A percentile compares a stretch with the other conserved stretches of the same genome.
Conservation (phyloP, 2,113 vertebrate genomes). For the Phalacrocorax brasilianus region DNA sequence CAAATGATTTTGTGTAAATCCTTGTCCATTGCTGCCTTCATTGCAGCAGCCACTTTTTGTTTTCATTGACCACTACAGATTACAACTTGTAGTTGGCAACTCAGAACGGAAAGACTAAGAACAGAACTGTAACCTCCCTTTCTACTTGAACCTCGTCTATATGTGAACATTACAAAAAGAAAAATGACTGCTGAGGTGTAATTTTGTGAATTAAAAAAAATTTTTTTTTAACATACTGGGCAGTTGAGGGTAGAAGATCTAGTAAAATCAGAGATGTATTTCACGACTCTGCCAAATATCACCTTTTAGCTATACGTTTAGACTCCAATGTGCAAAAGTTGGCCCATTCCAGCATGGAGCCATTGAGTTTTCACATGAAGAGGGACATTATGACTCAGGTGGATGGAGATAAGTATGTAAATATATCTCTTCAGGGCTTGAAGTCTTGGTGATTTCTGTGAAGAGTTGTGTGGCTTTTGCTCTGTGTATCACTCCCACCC, state of each 20-base stretch:
- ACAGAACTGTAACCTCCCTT: not conserved
- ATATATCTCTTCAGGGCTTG: not conserved
- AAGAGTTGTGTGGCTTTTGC: not conserved
- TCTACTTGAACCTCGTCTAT: not conserved
- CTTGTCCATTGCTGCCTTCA: not conserved
- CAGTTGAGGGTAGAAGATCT: not conserved
- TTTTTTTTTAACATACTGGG: not conserved
- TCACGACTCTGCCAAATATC: not conserved
- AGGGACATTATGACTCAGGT: not conserved
- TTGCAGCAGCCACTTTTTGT: not conserved
- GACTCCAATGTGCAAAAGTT: not conserved
- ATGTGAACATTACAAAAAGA: not conserved
- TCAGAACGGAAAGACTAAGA: not conserved
- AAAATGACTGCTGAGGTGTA: not conserved
- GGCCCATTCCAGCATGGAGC: not conserved
- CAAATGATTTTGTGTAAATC: not conserved
- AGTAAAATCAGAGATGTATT: not conserved
- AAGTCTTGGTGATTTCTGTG: not conserved
- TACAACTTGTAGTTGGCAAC: not conserved
- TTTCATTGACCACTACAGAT: not conserved
- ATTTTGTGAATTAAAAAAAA: not conserved
- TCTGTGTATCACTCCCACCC: not conserved
- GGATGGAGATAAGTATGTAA: not conserved
- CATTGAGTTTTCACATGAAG: not conserved
- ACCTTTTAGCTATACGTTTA: not conserved